Evolutionary conservation across 2,797 vertebrate species (phyloP).

Genomic region (Melanotaenia maccullochi): DNA sequence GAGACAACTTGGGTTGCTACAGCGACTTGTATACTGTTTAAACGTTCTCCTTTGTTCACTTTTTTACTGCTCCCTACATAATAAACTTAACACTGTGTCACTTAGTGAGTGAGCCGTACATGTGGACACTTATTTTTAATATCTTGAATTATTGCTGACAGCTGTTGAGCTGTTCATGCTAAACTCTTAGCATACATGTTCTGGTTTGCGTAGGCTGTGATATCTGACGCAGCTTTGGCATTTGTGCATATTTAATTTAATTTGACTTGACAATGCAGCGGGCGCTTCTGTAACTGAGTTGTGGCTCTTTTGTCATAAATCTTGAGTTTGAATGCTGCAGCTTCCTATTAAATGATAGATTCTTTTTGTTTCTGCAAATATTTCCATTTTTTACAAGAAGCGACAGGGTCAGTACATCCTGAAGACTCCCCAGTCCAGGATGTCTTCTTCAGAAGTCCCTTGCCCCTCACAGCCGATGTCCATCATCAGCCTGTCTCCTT

Average conservation of each 20-base stretch:
- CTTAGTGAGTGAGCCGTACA: background rate
- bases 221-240: background rate
- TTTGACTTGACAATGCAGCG: background rate
- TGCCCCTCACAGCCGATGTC: constrained; percentile 63
- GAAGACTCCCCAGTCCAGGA: constrained; percentile 78
- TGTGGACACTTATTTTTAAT: background rate
- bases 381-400: constrained; percentile 75
- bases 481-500: constrained; percentile 59
- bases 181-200: background rate
- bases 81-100: background rate
- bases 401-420: constrained; percentile 81
- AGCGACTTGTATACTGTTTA: background rate
- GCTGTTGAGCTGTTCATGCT: background rate
- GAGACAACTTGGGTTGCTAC: background rate
- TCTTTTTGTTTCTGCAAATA: constrained; percentile 1
- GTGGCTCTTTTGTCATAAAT: background rate
- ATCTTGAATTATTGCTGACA: background rate
- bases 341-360: background rate
- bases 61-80: background rate
- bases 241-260: constrained; percentile 3
- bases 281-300: background rate
- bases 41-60: background rate
- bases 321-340: background rate
- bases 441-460: constrained; percentile 27
- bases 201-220: background rate